These are phyloP conservation scores for Cyanoramphus novaezelandiae DNA, from an alignment of 2,113 vertebrate species.

Conservation along the genomic window DNA sequence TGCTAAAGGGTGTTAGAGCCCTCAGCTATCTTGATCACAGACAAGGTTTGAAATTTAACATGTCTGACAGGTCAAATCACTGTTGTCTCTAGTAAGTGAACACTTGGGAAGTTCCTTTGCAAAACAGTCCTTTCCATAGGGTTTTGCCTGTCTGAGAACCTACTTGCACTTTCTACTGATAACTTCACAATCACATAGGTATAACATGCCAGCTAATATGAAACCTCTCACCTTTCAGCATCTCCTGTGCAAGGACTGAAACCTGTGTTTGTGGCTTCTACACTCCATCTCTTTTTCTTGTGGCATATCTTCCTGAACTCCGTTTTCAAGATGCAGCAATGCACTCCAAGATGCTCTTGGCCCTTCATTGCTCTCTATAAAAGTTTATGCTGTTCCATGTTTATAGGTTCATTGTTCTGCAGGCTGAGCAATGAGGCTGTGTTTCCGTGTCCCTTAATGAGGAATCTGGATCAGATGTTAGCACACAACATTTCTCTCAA, in stretches of 20 bases:
- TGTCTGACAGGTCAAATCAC: not conserved
- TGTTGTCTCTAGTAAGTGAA: not conserved
- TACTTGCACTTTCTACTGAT: not conserved
- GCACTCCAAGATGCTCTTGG: not conserved
- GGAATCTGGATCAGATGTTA: slow-evolving; percentile 15
- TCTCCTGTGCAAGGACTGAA: not conserved
- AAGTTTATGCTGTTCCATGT: not conserved
- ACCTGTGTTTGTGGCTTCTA: not conserved
- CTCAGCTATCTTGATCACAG: not conserved
- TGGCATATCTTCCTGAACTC: not conserved
- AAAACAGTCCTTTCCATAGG: not conserved
- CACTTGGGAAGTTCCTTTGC: not conserved
- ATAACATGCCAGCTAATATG: not conserved
- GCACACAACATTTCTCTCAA: not conserved
- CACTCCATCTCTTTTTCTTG: not conserved
- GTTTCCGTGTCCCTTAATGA: not conserved
- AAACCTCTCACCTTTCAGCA: not conserved
- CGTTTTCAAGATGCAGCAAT: not conserved
- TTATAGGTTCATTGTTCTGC: not conserved
- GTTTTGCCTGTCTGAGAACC: not conserved
- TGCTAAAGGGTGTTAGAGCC: not conserved
- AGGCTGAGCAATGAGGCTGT: not conserved
- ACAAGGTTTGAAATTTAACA: not conserved
- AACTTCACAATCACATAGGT: not conserved
- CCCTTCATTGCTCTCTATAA: not conserved